Base-by-base conservation (phyloP, 2,797 vertebrate genomes). In the Carapus acus region DNA sequence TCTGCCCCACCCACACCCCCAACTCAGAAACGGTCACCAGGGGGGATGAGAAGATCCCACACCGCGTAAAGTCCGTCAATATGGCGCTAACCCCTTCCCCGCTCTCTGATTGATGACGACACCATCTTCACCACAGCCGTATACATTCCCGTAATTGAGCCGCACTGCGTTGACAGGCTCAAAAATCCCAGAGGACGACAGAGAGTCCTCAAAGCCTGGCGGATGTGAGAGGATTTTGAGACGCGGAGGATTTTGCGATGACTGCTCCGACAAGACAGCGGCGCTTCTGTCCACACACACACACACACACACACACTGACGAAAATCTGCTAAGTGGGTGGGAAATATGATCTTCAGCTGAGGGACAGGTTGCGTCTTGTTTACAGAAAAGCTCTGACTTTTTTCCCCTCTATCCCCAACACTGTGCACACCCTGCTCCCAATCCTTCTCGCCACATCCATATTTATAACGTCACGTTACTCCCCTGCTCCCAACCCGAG, bases 391-490 rank as follows among this genome's bases (percentile, higher is more conserved):
- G 62, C 56, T 57, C 54, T 49, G 64, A 67, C 24, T 19, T 50
- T 46, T 36, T 51, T 59, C 45, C 62, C 54, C 8, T 16, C 57
- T 57, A 54, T 48, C 58, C 36, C 53, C 36, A 29, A 40, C 22
- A 24, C n/a, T 40, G 23, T 29, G 14, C 2, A 15, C 24, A 33
- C 13, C 23, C 41, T 16, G 22, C 43, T 55, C 55, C 31, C 39
- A 12, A 40, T 43, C 46, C 40, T 71, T 41, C 8, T 46, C 54
- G 42, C 48, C 34, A 31, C 67, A 74, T 74, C 65, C 44, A 74
- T 78, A 80, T 81, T 72, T 72, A 83, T 78, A 59, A 58, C 60
- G 62, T 55, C 64, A 57, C 48, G 60, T 69, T 40, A 24, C 20
- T 31, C 58, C 2, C n/a, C 46, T 60, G 37, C 46, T 38, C 44